These are phyloP conservation scores for Dipodomys spectabilis DNA, from an alignment of 2,113 vertebrate species.

Conservation along the genomic window DNA sequence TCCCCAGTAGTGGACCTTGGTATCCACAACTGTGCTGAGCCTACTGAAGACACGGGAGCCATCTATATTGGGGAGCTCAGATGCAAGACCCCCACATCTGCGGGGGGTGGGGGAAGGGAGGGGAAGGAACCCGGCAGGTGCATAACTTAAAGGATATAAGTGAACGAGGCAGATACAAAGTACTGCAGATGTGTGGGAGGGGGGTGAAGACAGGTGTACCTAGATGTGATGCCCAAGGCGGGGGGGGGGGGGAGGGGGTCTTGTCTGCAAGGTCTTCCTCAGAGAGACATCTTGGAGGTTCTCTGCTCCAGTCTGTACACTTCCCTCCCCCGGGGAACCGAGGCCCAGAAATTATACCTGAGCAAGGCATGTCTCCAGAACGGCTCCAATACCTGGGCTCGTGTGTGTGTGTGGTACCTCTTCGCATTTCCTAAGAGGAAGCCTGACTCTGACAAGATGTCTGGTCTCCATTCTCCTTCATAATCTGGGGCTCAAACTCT, in stretches of 20 bases:
- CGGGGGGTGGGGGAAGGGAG: not conserved
- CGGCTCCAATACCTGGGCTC: not conserved
- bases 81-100: not conserved
- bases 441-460: not conserved
- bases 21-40: not conserved
- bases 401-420: not conserved
- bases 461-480: not conserved
- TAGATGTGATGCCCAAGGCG: too few relatives aligned
- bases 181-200: not conserved
- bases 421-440: not conserved
- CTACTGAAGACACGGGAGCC: not conserved
- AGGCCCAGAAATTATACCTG: not conserved
- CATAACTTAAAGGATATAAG: not conserved
- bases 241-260: too few relatives aligned
- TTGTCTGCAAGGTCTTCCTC: not conserved
- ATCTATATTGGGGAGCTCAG: not conserved
- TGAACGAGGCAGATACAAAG: slow-evolving; percentile 2
- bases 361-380: not conserved
- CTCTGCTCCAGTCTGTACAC: not conserved
- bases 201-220: not conserved
- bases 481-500: not conserved
- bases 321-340: not conserved
- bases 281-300: not conserved
- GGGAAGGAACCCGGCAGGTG: too few relatives aligned
- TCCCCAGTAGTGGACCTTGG: not conserved